These are phyloP conservation scores for Lissocephala sabroskyi DNA, from an alignment of 2,888 invertebrate species.

Conservation along the genomic window DNA sequence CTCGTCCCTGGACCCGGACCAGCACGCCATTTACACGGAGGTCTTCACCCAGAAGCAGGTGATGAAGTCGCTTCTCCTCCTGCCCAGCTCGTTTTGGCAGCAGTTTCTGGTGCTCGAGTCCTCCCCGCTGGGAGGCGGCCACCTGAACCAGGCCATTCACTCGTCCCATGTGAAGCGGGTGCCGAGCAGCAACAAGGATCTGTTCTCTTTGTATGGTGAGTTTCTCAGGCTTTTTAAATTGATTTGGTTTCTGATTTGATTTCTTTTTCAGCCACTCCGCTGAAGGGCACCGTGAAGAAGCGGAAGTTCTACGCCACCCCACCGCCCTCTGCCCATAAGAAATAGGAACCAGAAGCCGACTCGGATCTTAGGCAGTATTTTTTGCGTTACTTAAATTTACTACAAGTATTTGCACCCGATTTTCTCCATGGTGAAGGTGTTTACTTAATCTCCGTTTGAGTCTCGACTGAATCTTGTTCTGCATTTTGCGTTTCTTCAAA, in stretches of 20 bases:
- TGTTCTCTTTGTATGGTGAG: slow-evolving; percentile 66
- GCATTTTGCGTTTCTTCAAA: no score
- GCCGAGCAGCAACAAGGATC: slow-evolving; percentile 50
- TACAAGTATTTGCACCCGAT: slow-evolving; percentile 26
- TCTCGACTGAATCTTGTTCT: no score
- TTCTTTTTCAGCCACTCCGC: slow-evolving; percentile 63
- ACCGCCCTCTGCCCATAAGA: slow-evolving; percentile 60
- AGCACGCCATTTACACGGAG: slow-evolving; percentile 82
- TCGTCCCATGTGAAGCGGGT: slow-evolving; percentile 32
- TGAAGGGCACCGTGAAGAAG: slow-evolving; percentile 69
- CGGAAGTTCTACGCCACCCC: slow-evolving; percentile 69
- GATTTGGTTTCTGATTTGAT: background rate
- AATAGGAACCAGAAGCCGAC: slow-evolving; percentile 24
- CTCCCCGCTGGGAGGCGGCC: slow-evolving; percentile 17
- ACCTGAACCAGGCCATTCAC: background rate
- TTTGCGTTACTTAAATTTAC: slow-evolving; percentile 42
- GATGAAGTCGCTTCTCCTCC: slow-evolving; percentile 79
- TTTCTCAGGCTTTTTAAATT: no score
- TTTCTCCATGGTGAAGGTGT: no score
- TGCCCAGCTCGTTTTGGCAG: slow-evolving; percentile 84
- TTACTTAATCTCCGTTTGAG: no score
- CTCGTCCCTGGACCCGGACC: slow-evolving; percentile 81
- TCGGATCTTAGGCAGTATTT: slow-evolving; percentile 12
- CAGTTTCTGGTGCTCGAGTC: slow-evolving; percentile 52
- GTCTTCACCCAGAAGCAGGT: slow-evolving; percentile 84